Conservation (phyloP, 2,113 vertebrate genomes). For the Cairina moschata region DNA sequence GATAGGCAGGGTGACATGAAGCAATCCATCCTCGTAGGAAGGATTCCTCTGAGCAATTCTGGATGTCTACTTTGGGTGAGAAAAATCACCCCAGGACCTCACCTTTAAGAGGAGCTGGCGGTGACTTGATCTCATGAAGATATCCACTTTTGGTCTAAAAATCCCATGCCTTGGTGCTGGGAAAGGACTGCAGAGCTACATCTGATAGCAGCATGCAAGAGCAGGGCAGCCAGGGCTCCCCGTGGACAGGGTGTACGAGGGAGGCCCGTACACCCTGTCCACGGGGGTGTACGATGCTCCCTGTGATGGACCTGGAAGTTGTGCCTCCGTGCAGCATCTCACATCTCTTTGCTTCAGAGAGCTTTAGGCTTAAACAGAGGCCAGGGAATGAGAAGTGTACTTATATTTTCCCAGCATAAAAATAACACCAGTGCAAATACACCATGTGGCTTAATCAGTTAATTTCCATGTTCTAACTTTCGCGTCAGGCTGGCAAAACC, state of each 20-base stretch:
- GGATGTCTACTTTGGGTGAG: accelerated
- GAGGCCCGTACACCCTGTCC: no score
- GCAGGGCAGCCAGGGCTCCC: background rate
- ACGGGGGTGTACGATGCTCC: no score
- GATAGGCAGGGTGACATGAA: background rate
- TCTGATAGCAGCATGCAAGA: background rate
- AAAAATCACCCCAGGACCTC: background rate
- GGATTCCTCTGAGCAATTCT: background rate
- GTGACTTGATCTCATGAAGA: background rate
- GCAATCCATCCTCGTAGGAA: background rate
- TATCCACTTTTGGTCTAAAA: background rate
- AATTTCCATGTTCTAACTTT: background rate
- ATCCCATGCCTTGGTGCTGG: background rate
- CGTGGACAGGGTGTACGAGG: accelerated
- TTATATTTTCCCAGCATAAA: background rate
- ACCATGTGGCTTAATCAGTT: background rate
- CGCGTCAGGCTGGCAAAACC: background rate
- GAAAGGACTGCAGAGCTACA: background rate
- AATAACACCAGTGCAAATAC: no score
- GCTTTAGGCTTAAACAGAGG: background rate
- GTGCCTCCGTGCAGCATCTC: background rate
- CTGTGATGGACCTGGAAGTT: accelerated
- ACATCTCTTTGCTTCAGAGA: background rate
- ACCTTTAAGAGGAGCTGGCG: background rate
- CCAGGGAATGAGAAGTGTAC: background rate